Conservation (phyloP, 2,113 vertebrate genomes). For the Hyperopisus bebe region DNA sequence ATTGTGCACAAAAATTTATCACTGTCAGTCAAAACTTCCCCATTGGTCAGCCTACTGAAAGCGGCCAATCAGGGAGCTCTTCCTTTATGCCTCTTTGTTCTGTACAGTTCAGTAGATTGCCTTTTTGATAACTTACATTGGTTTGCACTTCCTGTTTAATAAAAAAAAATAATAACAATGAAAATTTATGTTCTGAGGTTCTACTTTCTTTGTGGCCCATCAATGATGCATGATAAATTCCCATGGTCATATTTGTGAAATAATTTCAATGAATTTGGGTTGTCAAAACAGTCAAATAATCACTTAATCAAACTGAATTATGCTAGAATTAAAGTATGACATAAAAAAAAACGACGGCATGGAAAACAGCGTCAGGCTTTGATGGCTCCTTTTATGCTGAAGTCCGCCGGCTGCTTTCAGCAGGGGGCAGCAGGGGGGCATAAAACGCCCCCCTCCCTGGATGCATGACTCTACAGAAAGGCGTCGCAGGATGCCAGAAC, state of each 20-base stretch:
- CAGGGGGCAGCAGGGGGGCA: background rate
- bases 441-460: background rate
- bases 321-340: background rate
- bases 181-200: background rate
- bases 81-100: background rate
- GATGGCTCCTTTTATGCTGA: background rate
- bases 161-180: background rate
- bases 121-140: background rate
- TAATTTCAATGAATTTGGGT: background rate
- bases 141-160: background rate
- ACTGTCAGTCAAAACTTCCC: background rate
- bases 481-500: background rate
- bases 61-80: background rate
- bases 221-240: background rate
- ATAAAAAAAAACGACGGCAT: background rate
- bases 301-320: background rate
- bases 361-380: background rate
- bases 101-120: background rate
- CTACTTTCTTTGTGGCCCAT: background rate
- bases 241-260: background rate
- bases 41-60: background rate
- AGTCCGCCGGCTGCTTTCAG: background rate
- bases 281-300: background rate
- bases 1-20: background rate
- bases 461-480: background rate